A percentile compares a stretch with the other conserved stretches of the same genome.
phyloP scores from a whole-genome alignment of 2,113 vertebrate genomes.

The Amia ocellicauda region DNA sequence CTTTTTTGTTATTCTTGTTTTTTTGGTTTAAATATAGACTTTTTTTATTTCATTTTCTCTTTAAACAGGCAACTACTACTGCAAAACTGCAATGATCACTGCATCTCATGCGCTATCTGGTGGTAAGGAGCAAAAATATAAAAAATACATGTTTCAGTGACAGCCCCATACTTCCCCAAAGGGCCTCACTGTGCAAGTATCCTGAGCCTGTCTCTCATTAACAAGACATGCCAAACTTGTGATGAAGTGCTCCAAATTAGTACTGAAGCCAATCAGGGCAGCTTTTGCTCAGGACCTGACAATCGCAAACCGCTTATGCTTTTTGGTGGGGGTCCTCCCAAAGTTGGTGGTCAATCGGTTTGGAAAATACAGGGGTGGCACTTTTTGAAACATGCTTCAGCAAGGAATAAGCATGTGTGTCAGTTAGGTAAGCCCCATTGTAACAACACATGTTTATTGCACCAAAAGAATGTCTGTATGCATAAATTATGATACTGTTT shows the following conservation, averaged over 20 bases:
- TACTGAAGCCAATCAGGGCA: conserved; percentile 54
- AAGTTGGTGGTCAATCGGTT: conserved; percentile 57
- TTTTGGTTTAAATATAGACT: conserved; percentile 23
- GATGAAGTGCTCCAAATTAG: conserved; percentile 25
- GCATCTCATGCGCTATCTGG: conserved; percentile 99
- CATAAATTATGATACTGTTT: conserved; percentile 98
- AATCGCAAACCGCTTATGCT: conserved; percentile 49
- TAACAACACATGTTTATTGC: conserved; percentile 99
- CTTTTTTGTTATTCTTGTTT: conserved; percentile 1
- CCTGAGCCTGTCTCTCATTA: no score
- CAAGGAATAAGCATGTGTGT: conserved; percentile 99
- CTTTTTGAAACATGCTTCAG: conserved; percentile 99
- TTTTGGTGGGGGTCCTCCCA: conserved; percentile 63
- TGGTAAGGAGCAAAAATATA: conserved; percentile 99
- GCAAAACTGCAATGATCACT: conserved; percentile 79
- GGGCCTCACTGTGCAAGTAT: no score
- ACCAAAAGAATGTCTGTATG: conserved; percentile 99
- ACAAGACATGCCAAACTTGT: no score
- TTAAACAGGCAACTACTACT: conserved; percentile 39
- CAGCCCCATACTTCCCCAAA: conserved; percentile 92
- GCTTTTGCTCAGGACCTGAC: conserved; percentile 37
- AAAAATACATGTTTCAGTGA: conserved; percentile 99
- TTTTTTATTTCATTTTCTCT: conserved; percentile 4
- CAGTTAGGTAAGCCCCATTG: conserved; percentile 86
- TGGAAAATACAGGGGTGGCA: conserved; percentile 96